These are phyloP conservation scores for Platanista minor DNA, from an alignment of 2,113 vertebrate genomes.

Conservation along the genomic window DNA sequence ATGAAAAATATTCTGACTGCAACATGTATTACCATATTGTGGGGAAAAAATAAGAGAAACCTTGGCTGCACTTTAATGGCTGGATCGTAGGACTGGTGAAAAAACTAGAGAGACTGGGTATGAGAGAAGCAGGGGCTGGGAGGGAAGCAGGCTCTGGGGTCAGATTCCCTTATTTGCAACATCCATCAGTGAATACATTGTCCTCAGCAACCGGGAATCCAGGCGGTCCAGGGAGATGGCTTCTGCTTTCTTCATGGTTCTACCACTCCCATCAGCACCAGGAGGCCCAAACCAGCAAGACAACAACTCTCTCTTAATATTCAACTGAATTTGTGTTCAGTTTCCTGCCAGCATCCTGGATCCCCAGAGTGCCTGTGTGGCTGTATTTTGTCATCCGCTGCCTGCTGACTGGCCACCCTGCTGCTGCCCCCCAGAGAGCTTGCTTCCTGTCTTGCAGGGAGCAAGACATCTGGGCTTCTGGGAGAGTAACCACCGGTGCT, in stretches of 20 bases:
- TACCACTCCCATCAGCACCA: background rate
- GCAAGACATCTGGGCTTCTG: background rate
- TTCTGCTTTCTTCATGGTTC: background rate
- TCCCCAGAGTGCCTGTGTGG: background rate
- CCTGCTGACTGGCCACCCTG: background rate
- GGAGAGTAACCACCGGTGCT: background rate
- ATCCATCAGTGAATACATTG: background rate
- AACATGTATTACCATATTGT: background rate
- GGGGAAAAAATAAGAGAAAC: background rate
- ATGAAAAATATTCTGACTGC: conserved; percentile 10
- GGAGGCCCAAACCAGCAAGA: conserved; percentile 3
- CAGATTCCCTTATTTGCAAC: background rate
- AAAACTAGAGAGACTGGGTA: background rate
- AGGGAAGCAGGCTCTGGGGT: background rate
- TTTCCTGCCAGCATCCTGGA: conserved; percentile 9
- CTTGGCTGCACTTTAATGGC: conserved; percentile 30
- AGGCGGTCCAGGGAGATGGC: background rate
- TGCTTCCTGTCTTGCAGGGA: background rate
- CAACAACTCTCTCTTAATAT: conserved; percentile 11
- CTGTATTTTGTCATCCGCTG: conserved; percentile 46
- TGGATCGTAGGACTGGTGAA: background rate
- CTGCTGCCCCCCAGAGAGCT: background rate
- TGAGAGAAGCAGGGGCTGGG: background rate
- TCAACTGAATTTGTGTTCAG: background rate
- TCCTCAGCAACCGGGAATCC: background rate